Evolutionary conservation across 2,113 vertebrate genomes (phyloP).

Genomic region (Alligator sinensis): DNA sequence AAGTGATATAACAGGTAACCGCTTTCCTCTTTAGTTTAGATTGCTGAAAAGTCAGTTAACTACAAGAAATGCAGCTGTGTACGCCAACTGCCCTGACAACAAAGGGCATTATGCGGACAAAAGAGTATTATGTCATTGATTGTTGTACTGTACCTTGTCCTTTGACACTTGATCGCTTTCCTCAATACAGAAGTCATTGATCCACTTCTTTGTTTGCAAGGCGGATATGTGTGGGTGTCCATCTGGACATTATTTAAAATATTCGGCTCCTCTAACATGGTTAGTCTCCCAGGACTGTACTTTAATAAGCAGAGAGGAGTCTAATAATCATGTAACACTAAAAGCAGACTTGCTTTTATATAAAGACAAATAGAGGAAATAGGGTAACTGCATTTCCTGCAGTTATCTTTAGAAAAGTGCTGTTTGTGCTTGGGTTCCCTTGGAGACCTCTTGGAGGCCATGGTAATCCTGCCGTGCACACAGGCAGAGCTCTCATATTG

Average conservation of each 20-base stretch:
- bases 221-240: neutral
- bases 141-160: neutral
- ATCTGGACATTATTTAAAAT: accelerated
- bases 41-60: neutral
- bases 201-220: accelerated
- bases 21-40: neutral
- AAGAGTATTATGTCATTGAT: accelerated
- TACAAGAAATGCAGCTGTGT: neutral
- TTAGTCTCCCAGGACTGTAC: neutral
- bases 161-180: accelerated
- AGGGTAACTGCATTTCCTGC: accelerated
- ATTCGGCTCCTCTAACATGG: accelerated
- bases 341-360: neutral
- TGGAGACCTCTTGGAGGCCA: neutral
- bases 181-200: neutral
- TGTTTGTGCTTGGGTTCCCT: neutral
- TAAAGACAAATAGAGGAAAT: neutral
- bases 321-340: accelerated
- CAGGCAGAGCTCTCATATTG: neutral
- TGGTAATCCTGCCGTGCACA: accelerated
- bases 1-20: neutral
- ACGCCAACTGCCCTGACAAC: neutral
- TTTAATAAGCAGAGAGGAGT: neutral
- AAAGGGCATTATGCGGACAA: neutral
- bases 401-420: neutral